These are phyloP conservation scores for Nephrotoma guestfalica DNA, from an alignment of 2,888 invertebrate genomes.

Conservation along the genomic window DNA sequence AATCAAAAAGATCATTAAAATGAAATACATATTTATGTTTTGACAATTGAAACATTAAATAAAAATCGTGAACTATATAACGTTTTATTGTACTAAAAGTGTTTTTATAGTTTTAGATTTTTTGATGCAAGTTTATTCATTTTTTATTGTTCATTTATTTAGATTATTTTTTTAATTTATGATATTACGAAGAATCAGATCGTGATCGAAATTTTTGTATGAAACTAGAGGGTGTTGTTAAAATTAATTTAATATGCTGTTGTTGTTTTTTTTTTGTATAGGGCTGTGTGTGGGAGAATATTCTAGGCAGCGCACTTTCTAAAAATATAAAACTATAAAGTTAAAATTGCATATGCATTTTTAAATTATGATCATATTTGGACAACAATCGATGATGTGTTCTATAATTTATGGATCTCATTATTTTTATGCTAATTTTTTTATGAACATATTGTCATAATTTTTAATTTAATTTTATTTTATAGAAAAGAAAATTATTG, in stretches of 20 bases:
- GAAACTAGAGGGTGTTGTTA: neutral
- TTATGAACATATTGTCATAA: neutral
- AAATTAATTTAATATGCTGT: neutral
- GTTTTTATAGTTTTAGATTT: neutral
- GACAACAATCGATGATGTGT: neutral
- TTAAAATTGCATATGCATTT: neutral
- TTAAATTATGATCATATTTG: neutral
- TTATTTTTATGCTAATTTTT: neutral
- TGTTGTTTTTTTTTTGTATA: neutral
- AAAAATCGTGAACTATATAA: neutral
- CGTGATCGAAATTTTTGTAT: neutral
- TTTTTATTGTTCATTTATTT: neutral
- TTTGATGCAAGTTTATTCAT: neutral
- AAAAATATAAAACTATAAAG: neutral
- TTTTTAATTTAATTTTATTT: neutral
- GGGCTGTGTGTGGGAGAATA: neutral
- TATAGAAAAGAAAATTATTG: neutral
- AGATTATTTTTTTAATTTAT: neutral
- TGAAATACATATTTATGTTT: neutral
- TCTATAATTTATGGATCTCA: neutral
- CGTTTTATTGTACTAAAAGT: neutral
- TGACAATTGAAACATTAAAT: neutral
- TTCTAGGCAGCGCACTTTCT: neutral
- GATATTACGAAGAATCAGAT: neutral
- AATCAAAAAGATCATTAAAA: neutral